Evolutionary conservation across 1,140 invertebrate genomes (phyloP).

Genomic region (Phymorhynchus buccinoides): DNA sequence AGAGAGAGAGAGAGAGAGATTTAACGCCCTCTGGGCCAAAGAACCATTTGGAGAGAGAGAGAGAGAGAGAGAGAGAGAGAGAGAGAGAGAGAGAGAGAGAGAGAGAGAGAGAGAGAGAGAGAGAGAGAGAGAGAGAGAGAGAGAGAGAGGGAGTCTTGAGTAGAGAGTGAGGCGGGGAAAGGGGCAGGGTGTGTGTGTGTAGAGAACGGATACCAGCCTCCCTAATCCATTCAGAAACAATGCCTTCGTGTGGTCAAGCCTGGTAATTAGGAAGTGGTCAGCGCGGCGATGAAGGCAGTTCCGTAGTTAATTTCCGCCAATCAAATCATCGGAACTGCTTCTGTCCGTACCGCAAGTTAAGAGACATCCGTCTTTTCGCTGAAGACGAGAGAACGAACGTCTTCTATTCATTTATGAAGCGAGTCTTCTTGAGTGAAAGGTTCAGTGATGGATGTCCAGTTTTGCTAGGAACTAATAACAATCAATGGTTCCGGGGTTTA

Average conservation of each 20-base stretch:
- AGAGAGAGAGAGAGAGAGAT: slow-evolving; percentile 1
- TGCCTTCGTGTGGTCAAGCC: neutral
- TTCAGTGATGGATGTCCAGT: neutral
- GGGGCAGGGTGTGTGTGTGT: too few species aligned
- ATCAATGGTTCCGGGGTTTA: too few species aligned
- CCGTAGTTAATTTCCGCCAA: slow-evolving; percentile 27
- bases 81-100: neutral
- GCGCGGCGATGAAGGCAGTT: neutral
- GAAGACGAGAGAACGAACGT: neutral
- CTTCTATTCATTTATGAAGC: neutral
- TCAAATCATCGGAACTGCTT: neutral
- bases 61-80: neutral
- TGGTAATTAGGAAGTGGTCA: slow-evolving; percentile 14
- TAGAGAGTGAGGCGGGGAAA: neutral
- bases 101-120: slow-evolving; percentile 6
- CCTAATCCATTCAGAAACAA: neutral
- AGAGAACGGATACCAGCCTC: too few species aligned
- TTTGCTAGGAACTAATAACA: too few species aligned
- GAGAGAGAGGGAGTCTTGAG: neutral
- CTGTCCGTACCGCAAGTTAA: neutral
- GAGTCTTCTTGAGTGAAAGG: neutral
- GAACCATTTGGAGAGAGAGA: neutral
- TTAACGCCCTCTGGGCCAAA: too few species aligned
- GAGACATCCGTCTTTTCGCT: neutral
- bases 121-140: neutral